phyloP scores from a whole-genome alignment of 1,140 invertebrate species.

The Panagrolaimus sp. region DNA sequence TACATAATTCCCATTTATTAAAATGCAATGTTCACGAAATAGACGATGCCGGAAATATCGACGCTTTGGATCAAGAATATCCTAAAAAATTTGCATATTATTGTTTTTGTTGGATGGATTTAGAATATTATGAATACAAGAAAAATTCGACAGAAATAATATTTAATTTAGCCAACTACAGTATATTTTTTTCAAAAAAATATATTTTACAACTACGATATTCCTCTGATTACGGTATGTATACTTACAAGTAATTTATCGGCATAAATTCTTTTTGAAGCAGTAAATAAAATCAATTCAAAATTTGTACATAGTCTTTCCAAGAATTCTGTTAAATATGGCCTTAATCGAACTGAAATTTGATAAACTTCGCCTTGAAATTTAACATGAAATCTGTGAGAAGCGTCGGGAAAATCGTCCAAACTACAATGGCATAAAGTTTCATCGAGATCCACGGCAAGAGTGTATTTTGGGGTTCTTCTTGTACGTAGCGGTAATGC shows the following conservation, averaged over 20 bases:
- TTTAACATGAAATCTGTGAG: slow-evolving; percentile 82
- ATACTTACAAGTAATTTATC: slow-evolving; percentile 73
- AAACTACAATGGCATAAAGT: slow-evolving; percentile 90
- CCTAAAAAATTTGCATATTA: slow-evolving; percentile 61
- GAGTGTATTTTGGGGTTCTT: slow-evolving; percentile 84
- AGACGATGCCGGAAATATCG: slow-evolving; percentile 75
- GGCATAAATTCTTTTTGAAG: slow-evolving; percentile 88
- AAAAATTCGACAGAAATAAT: too few relatives aligned
- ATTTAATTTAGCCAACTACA: too few relatives aligned
- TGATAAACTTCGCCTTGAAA: slow-evolving; percentile 83
- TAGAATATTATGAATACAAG: neutral
- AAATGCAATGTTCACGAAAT: slow-evolving; percentile 86
- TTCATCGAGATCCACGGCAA: slow-evolving; percentile 85
- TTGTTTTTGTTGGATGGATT: neutral
- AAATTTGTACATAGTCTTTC: slow-evolving; percentile 80
- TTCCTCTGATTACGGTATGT: neutral
- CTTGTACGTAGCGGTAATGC: slow-evolving; percentile 85
- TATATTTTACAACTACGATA: too few relatives aligned
- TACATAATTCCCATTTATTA: slow-evolving; percentile 88
- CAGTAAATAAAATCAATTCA: slow-evolving; percentile 92
- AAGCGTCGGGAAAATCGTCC: slow-evolving; percentile 81
- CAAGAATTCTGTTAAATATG: slow-evolving; percentile 83
- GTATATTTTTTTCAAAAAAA: too few relatives aligned
- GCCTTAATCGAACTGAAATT: slow-evolving; percentile 84
- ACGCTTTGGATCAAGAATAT: slow-evolving; percentile 81